These are phyloP conservation scores for Thymelicus lineola DNA, from an alignment of 2,888 invertebrate species.

Conservation along the genomic window DNA sequence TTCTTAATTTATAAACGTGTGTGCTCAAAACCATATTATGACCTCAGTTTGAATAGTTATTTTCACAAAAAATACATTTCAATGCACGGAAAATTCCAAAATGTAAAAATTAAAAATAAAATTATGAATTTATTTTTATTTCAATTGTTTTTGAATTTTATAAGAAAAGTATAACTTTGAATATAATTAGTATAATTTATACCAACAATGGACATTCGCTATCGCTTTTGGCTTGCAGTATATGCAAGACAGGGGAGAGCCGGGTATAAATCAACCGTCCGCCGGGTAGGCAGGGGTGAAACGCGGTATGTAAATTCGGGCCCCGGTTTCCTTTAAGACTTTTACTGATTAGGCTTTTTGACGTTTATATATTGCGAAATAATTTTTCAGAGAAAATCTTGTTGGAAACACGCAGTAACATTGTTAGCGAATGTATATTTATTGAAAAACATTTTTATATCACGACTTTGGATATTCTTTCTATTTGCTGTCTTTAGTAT, in stretches of 20 bases:
- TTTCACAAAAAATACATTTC: too few species aligned
- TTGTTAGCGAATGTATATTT: slow-evolving; percentile 2
- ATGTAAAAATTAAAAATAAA: too few species aligned
- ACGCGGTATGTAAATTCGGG: slow-evolving; percentile 68
- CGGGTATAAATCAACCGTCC: slow-evolving; percentile 65
- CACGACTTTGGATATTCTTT: neutral
- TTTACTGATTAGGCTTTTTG: slow-evolving; percentile 36
- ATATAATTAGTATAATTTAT: too few species aligned
- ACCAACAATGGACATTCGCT: slow-evolving; percentile 33
- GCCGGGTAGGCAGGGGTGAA: slow-evolving; percentile 60
- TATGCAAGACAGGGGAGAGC: slow-evolving; percentile 53
- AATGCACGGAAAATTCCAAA: too few species aligned
- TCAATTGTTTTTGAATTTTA: too few species aligned
- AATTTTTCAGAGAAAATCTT: slow-evolving; percentile 27
- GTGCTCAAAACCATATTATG: too few species aligned
- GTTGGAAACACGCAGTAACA: slow-evolving; percentile 9
- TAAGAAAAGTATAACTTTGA: too few species aligned
- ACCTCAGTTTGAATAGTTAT: too few species aligned
- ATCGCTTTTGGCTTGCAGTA: slow-evolving; percentile 40
- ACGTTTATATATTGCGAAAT: slow-evolving; percentile 37
- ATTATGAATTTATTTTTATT: too few species aligned
- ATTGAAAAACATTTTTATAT: neutral
- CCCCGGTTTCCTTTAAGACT: slow-evolving; percentile 43
- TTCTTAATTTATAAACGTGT: too few species aligned
- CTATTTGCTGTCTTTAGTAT: too few species aligned